Evolutionary conservation across 2,797 vertebrate genomes (phyloP).

Genomic region (Catharus ustulatus): DNA sequence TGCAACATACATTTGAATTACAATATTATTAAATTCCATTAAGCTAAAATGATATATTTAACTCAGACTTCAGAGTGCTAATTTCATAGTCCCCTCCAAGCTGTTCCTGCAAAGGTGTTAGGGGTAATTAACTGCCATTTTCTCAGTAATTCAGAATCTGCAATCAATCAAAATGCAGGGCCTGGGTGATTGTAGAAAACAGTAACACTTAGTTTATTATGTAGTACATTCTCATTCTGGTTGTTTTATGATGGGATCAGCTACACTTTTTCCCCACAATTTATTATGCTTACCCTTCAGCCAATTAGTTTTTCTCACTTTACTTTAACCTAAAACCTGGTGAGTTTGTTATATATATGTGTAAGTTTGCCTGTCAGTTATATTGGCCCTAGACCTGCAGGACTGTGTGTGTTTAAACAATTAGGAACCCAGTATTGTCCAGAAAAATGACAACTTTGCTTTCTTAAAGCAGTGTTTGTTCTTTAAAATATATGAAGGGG

Average conservation of each 20-base stretch:
- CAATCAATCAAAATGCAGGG: conserved; percentile 77
- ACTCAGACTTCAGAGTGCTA: conserved; percentile 67
- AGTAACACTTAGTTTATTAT: conserved; percentile 78
- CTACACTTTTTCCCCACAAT: conserved; percentile 56
- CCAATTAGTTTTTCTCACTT: conserved; percentile 75
- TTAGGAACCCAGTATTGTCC: conserved; percentile 16
- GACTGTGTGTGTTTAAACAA: conserved; percentile 56
- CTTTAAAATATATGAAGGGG: neutral
- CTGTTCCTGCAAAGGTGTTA: conserved; percentile 74
- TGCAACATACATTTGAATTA: conserved; percentile 65
- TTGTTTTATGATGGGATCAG: conserved; percentile 72
- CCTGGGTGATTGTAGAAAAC: conserved; percentile 66
- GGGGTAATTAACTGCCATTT: conserved; percentile 79
- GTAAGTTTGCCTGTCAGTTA: conserved; percentile 56
- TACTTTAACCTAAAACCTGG: conserved; percentile 63
- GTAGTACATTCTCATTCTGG: conserved; percentile 70
- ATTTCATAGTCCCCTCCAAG: conserved; percentile 73
- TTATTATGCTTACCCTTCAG: conserved; percentile 71
- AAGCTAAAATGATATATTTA: conserved; percentile 71
- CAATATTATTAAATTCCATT: conserved; percentile 70
- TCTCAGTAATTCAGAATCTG: conserved; percentile 76
- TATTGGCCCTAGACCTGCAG: neutral
- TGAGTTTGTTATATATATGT: conserved; percentile 65
- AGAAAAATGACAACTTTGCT: conserved; percentile 1
- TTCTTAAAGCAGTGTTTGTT: conserved; percentile 4